Conservation (phyloP, 2,113 vertebrate genomes). For the Calyptommatus sinebrachiatus region DNA sequence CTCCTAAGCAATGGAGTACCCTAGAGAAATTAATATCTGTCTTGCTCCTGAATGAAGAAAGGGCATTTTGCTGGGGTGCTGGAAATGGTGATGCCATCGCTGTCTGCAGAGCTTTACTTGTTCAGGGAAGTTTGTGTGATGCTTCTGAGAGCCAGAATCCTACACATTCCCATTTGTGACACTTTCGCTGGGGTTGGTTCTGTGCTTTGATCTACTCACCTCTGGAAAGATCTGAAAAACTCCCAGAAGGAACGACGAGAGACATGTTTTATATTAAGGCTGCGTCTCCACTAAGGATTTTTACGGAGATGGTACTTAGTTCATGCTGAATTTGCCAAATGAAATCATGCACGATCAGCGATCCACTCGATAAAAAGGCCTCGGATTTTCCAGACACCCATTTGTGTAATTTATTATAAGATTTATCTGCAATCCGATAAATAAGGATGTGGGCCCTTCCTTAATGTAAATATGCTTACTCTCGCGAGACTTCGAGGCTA, state of each 20-base stretch:
- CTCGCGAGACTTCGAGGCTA: too few species aligned
- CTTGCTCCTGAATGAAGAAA: neutral
- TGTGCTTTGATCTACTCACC: neutral
- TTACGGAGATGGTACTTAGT: too few species aligned
- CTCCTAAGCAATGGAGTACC: neutral
- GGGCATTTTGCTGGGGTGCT: neutral
- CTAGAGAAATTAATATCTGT: neutral
- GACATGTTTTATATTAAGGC: neutral
- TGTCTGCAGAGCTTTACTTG: neutral
- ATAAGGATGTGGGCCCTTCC: too few species aligned
- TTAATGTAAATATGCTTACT: too few species aligned
- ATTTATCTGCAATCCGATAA: too few species aligned
- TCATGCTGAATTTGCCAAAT: too few species aligned
- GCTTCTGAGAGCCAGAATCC: neutral
- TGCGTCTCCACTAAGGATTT: too few species aligned
- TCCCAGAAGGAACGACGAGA: fast-evolving
- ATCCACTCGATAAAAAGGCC: too few species aligned
- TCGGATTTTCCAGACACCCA: too few species aligned
- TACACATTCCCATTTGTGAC: too few species aligned
- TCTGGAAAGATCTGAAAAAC: neutral
- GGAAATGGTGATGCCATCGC: neutral
- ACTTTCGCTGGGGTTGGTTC: neutral
- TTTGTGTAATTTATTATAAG: too few species aligned
- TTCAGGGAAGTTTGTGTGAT: neutral
- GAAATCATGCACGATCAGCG: too few species aligned